These are phyloP conservation scores for Dolichomitus sp. DNA, from an alignment of 2,888 invertebrate species.

Conservation along the genomic window DNA sequence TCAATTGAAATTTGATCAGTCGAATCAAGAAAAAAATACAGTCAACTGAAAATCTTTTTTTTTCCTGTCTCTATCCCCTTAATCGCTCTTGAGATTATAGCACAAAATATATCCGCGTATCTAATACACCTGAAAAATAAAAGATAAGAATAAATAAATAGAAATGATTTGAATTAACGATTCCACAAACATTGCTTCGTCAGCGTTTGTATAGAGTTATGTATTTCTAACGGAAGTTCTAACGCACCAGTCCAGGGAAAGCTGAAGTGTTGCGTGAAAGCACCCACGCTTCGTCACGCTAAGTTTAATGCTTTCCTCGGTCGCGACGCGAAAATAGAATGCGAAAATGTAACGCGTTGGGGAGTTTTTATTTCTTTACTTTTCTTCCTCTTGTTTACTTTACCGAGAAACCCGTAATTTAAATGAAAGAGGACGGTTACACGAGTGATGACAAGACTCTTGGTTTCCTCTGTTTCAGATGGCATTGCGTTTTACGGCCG, in stretches of 20 bases:
- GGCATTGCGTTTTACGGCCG: constrained; percentile 62
- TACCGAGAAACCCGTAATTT: background rate
- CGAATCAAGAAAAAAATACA: too few relatives aligned
- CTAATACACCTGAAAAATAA: background rate
- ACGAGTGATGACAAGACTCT: background rate
- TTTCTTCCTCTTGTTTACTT: background rate
- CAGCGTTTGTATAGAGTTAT: constrained; percentile 16
- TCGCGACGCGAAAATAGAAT: constrained; percentile 38
- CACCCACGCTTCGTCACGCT: constrained; percentile 60
- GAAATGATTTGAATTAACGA: background rate
- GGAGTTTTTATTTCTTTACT: constrained; percentile 17
- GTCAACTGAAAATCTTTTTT: too few relatives aligned
- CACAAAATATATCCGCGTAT: background rate
- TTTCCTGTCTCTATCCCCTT: too few relatives aligned
- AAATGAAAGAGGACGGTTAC: background rate
- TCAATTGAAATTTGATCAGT: too few relatives aligned
- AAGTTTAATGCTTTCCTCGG: constrained; percentile 54
- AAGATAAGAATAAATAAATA: background rate
- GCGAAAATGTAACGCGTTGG: constrained; percentile 31
- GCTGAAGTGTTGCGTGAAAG: constrained; percentile 60
- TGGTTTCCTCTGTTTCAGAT: constrained; percentile 74
- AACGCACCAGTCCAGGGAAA: constrained; percentile 43
- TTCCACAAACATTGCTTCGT: background rate
- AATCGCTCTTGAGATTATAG: background rate
- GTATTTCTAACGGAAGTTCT: constrained; percentile 35